Base-by-base conservation (phyloP, 2,113 vertebrate genomes). In the Pachycephala philippinensis region DNA sequence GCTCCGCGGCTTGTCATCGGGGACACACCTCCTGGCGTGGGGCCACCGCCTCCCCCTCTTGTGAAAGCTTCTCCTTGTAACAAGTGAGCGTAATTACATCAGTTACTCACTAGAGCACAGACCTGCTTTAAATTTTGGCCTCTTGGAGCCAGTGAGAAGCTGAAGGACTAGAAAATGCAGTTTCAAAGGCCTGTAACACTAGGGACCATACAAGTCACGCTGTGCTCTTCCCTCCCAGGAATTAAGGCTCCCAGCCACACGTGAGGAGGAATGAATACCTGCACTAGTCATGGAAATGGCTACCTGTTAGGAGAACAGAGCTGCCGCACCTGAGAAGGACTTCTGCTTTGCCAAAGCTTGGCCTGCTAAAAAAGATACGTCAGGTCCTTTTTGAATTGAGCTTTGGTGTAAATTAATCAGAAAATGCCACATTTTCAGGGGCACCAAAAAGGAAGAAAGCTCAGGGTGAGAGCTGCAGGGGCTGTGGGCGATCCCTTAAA, bases 81-180 rank as follows among this genome's bases (percentile, higher is more conserved):
- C 94, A 93, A 96, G 85, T 83, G 89, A 95, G 92, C 97, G 96
- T 96, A 97, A 97, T 97, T 97, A 97, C 97, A 97, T 97, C 96
- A 97, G 96, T 97, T 96, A 97, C 97, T 97, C 95, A 93, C 97
- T 97, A 97, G 97, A 96, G 97, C 95, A 92, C 95, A 97, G 97
- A 81, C 94, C 95, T 97, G 95, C 92, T 93, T 96, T 96, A 96
- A 92, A 86, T 96, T 97, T 97, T 91, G 82, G 90, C 76, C 69
- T 93, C 68, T 52, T 26, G 22, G 64, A 95, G 93, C 56, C 54
- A 82, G 77, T 4, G 15, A 85, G 87, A 93, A 95, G 88, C 94
- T 86, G 95, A 86, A 87, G 75, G 82, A 72, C 70, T 89, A 60
- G 90, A 90, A 95, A 94, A 94, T 52, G 81, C 89, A 45, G n/a